phyloP scores from a whole-genome alignment of 2,888 invertebrate genomes.

The Actias luna region DNA sequence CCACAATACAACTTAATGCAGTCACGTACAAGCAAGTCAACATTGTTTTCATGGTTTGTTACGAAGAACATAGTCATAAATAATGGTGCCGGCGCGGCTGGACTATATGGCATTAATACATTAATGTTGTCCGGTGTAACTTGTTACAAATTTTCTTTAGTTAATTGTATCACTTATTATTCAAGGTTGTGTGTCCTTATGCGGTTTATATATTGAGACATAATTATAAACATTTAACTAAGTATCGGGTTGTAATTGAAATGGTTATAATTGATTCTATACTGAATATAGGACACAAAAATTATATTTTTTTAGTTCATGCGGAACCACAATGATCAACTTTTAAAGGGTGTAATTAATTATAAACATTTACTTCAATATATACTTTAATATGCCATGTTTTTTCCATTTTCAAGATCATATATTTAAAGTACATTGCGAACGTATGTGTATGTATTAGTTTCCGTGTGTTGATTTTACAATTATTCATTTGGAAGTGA shows the following conservation, averaged over 20 bases:
- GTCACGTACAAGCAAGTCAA: conserved; percentile 16
- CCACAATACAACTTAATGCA: conserved; percentile 1
- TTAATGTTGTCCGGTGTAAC: neutral
- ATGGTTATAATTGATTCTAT: neutral
- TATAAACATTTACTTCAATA: too few species aligned
- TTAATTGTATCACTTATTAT: neutral
- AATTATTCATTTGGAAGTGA: too few species aligned
- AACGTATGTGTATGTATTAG: too few species aligned
- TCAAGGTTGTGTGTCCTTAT: neutral
- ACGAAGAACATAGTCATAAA: conserved; percentile 13
- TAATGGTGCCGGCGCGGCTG: conserved; percentile 10
- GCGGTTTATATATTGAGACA: neutral
- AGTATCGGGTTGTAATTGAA: neutral
- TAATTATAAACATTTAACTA: neutral
- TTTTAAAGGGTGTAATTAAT: too few species aligned
- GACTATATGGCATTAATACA: neutral
- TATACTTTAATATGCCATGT: too few species aligned
- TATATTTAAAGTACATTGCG: too few species aligned
- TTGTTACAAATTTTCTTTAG: neutral
- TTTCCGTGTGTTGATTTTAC: too few species aligned
- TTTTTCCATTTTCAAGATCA: too few species aligned
- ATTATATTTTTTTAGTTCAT: neutral
- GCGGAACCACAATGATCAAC: too few species aligned
- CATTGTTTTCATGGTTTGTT: conserved; percentile 14
- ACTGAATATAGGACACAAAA: neutral